These are phyloP conservation scores for Drosophila putrida DNA, from an alignment of 2,888 invertebrate species.

Conservation along the genomic window DNA sequence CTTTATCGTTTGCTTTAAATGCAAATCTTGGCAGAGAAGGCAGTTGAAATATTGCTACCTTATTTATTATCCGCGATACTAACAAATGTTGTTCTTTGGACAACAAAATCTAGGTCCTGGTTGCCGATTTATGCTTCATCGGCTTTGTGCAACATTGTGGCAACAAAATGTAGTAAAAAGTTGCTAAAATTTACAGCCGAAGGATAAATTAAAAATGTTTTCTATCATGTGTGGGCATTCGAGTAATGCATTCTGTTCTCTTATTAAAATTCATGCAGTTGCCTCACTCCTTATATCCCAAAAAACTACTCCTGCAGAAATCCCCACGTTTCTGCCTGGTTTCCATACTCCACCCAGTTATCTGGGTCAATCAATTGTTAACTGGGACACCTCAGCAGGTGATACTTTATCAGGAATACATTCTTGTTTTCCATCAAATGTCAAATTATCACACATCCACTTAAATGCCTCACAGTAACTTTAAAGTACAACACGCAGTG, in stretches of 20 bases:
- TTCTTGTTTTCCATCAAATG: neutral
- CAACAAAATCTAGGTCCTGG: constrained; percentile 8
- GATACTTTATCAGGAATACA: neutral
- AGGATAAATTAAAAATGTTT: constrained; percentile 39
- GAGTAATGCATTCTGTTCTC: neutral
- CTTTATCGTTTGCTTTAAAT: constrained; percentile 5
- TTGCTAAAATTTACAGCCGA: constrained; percentile 33
- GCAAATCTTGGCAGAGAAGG: constrained; percentile 9
- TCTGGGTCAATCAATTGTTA: neutral
- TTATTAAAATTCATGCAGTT: constrained; percentile 3
- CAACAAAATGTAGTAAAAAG: constrained; percentile 21
- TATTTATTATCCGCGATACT: constrained; percentile 26
- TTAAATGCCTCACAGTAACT: constrained; percentile 21
- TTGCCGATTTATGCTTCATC: constrained; percentile 19
- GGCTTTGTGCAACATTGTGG: constrained; percentile 42
- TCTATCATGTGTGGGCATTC: neutral
- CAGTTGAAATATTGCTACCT: neutral
- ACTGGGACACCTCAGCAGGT: neutral
- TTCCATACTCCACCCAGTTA: neutral
- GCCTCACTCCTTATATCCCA: neutral
- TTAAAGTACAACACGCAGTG: constrained; percentile 25
- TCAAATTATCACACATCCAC: constrained; percentile 25
- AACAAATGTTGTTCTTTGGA: constrained; percentile 1
- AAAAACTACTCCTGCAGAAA: constrained; percentile 1
- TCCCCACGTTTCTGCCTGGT: neutral